Base-by-base conservation (phyloP, 2,113 vertebrate species). In the Gnathonemus echidnorhynchus region DNA sequence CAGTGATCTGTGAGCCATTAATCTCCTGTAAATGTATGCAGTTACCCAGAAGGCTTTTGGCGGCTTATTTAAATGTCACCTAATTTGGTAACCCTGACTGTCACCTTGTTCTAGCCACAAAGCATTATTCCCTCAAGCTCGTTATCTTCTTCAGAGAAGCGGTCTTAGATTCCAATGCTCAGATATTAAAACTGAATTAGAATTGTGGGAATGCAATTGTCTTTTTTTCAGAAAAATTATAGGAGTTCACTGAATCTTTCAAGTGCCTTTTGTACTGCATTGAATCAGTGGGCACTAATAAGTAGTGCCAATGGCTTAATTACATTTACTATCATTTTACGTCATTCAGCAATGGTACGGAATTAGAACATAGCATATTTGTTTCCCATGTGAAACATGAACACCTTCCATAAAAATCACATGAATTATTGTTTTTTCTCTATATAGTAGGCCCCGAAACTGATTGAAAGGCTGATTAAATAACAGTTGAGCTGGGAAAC, bases 71-170 rank as follows among this genome's bases (percentile, higher is more conserved):
- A 92, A 92, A 94, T 92, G 92, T 92, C 90, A 93, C 89, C 94
- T 93, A 94, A 95, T 95, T 95, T 95, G 95, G 94, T 94, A 95
- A 94, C 93, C 93, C 93, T 94, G 93, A 95, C 95, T 95, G 94
- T 94, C 92, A 91, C 92, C 91, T 91, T 91, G 91, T 58, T n/a
- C 88, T 87, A 88, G 91, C 93, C 93, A 90, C 93, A 94, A 93
- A 92, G 91, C 87, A 92, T 95, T 94, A 94, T 94, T 92, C 93
- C 89, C 83, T 90, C 94, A 93, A 95, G 93, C 92, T 92, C 95
- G 90, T 90, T 94, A 93, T 94, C 91, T 94, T 91, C 91, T 89
- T 91, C 92, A 92, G 56, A 89, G 92, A 91, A 91, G 90, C 92
- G 90, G 93, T 94, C 95, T 94, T 91, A 95, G 93, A 95, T 95